These are phyloP conservation scores for Hyperoplus lanceolatus DNA, from an alignment of 2,797 vertebrate genomes.

Conservation along the genomic window DNA sequence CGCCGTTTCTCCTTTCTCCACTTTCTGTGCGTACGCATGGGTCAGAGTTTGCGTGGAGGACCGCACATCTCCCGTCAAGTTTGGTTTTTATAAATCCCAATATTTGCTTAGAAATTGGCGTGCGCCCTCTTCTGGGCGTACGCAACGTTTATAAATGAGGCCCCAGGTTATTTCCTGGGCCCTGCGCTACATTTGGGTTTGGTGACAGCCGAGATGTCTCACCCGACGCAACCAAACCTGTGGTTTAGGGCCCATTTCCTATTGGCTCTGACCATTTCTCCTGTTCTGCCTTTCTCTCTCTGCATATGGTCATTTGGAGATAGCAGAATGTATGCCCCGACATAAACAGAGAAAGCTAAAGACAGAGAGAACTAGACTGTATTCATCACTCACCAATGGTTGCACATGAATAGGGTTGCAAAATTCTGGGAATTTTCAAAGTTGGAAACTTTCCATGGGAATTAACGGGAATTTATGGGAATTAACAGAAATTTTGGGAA, in stretches of 20 bases:
- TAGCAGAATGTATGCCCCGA: constrained; percentile 49
- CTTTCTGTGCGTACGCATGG: too few relatives aligned
- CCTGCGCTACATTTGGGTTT: constrained; percentile 70
- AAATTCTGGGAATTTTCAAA: too few relatives aligned
- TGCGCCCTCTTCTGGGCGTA: too few relatives aligned
- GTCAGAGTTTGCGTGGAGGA: too few relatives aligned
- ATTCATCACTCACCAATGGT: constrained; percentile 28
- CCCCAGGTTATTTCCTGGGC: constrained; percentile 71
- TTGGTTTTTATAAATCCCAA: too few relatives aligned
- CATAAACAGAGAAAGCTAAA: constrained; percentile 36
- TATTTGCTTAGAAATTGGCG: too few relatives aligned
- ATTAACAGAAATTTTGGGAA: too few relatives aligned
- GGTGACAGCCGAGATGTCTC: constrained; percentile 50
- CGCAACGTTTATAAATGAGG: too few relatives aligned
- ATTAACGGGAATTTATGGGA: too few relatives aligned
- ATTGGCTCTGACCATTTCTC: constrained; percentile 73
- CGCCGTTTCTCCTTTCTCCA: too few relatives aligned
- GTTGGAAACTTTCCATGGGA: too few relatives aligned
- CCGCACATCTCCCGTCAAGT: too few relatives aligned
- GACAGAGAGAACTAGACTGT: constrained; percentile 11
- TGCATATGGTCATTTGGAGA: constrained; percentile 21
- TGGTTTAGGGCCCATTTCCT: constrained; percentile 74
- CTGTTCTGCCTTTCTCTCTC: not conserved
- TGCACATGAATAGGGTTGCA: constrained; percentile 21
- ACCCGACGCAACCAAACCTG: constrained; percentile 40